These are phyloP conservation scores for Loripinus fragilis DNA, from an alignment of 2,888 invertebrate species.

Conservation along the genomic window DNA sequence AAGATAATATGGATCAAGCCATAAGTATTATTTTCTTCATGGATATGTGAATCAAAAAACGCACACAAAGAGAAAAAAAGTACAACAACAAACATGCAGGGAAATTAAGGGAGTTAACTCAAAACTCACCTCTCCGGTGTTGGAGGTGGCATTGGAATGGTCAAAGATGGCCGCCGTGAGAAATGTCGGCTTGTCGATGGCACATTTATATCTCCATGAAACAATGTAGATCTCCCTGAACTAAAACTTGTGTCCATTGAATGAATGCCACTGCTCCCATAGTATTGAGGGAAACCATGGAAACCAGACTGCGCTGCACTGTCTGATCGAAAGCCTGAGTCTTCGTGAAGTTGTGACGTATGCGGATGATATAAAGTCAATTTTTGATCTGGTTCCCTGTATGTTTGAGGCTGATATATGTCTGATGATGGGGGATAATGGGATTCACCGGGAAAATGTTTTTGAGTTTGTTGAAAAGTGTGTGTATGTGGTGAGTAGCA, in stretches of 20 bases:
- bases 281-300: conserved; percentile 70
- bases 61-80: background rate
- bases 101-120: too few species aligned
- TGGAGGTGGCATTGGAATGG: conserved; percentile 73
- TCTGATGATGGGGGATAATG: conserved; percentile 27
- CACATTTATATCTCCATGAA: conserved; percentile 66
- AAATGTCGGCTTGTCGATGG: conserved; percentile 66
- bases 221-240: conserved; percentile 52
- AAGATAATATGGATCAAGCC: too few species aligned
- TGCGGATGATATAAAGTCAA: conserved; percentile 55
- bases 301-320: conserved; percentile 54
- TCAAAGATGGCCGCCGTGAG: conserved; percentile 72
- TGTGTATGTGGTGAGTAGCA: conserved; percentile 42
- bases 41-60: background rate
- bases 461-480: conserved; percentile 29
- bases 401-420: conserved; percentile 32
- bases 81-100: too few species aligned
- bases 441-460: conserved; percentile 29
- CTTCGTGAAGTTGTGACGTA: conserved; percentile 42
- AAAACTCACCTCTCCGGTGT: conserved; percentile 73
- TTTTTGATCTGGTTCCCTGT: conserved; percentile 67
- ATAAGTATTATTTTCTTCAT: too few species aligned
- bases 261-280: conserved; percentile 59
- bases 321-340: conserved; percentile 45
- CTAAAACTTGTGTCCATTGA: conserved; percentile 60